A percentile compares a stretch with the other conserved stretches of the same genome.
Conservation (phyloP, 2,113 vertebrate species). For the Steatornis caripensis region DNA sequence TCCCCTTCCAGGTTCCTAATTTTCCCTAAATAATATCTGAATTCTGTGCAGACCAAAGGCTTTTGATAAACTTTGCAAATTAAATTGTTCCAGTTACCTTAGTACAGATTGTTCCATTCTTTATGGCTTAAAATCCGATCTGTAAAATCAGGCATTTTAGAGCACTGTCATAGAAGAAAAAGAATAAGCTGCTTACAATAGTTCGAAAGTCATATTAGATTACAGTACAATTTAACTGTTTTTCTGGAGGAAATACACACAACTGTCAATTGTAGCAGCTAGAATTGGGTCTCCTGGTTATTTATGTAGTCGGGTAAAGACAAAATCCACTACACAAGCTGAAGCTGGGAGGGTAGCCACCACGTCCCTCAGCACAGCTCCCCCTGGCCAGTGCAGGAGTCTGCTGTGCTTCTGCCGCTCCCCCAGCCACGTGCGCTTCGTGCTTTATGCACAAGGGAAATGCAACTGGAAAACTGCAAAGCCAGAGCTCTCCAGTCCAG, state of each 20-base stretch:
- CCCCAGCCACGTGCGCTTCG: neutral
- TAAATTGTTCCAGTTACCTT: neutral
- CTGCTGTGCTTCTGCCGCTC: neutral
- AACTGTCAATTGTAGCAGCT: neutral
- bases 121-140: neutral
- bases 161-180: neutral
- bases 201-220: slow-evolving; percentile 1
- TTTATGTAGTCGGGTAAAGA: neutral
- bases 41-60: neutral
- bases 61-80: slow-evolving; percentile 3
- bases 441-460: neutral
- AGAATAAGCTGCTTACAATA: neutral
- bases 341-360: neutral
- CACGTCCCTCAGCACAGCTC: neutral
- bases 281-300: neutral
- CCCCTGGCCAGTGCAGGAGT: neutral
- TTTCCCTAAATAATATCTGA: neutral
- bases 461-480: neutral
- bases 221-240: neutral
- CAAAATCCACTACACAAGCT: neutral
- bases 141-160: neutral
- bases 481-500: neutral
- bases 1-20: neutral
- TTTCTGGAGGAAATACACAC: neutral
- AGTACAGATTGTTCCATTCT: neutral